phyloP scores from a whole-genome alignment of 64 coral and sea anemone genomes.

The Orbicella faveolata region DNA sequence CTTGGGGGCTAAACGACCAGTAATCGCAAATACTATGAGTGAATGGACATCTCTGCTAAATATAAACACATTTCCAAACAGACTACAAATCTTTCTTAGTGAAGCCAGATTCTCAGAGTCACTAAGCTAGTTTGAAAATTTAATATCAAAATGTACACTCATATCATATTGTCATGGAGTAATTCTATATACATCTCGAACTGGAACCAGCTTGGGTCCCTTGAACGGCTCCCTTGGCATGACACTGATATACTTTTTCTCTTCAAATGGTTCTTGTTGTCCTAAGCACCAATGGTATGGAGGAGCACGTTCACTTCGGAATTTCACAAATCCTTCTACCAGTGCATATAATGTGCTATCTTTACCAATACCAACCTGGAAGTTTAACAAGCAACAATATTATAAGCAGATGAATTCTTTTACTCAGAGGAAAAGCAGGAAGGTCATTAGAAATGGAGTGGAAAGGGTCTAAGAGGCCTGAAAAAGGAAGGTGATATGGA shows the following conservation, averaged over 20 bases:
- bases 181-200: constrained; percentile 44
- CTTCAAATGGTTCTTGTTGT: constrained; percentile 74
- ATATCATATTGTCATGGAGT: neutral
- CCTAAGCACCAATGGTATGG: constrained; percentile 89
- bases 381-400: neutral
- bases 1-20: no score
- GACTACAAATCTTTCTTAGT: no score
- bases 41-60: no score
- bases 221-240: constrained; percentile 44
- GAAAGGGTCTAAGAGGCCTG: no score
- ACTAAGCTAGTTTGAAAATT: no score
- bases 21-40: no score
- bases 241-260: constrained; percentile 92
- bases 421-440: no score
- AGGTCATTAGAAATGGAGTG: no score
- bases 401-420: neutral
- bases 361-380: constrained; percentile 92
- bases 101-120: no score
- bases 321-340: constrained; percentile 82
- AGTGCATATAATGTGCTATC: constrained; percentile 91
- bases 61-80: no score
- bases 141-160: neutral
- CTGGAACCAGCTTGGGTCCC: constrained; percentile 67
- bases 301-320: constrained; percentile 68
- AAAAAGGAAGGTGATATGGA: no score